A percentile compares a stretch with the other conserved stretches of the same genome.
phyloP scores from a whole-genome alignment of 2,888 invertebrate genomes.

The Aplocera efformata region DNA sequence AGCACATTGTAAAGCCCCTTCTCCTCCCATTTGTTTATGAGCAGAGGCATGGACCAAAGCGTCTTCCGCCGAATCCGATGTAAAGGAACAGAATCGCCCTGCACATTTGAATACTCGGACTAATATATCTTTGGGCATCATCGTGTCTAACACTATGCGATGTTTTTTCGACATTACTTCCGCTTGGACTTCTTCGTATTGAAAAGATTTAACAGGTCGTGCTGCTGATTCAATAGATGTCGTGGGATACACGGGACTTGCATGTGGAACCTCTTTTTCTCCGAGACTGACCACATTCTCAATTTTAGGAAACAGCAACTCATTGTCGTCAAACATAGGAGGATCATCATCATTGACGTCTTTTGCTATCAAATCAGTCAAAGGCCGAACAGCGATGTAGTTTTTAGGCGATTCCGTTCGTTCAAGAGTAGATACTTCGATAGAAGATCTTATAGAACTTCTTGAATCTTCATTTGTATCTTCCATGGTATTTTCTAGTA shows the following conservation, averaged over 20 bases:
- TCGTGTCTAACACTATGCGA: constrained; percentile 62
- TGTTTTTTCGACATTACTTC: constrained; percentile 60
- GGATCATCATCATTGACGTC: constrained; percentile 10
- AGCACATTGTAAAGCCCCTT: constrained; percentile 76
- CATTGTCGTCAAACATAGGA: constrained; percentile 14
- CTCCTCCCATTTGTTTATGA: constrained; percentile 53
- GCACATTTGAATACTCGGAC: constrained; percentile 69
- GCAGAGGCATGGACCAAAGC: constrained; percentile 61
- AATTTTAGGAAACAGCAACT: constrained; percentile 57
- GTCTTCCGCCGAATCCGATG: constrained; percentile 55
- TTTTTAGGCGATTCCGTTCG: constrained; percentile 29
- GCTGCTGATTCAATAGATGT: constrained; percentile 20
- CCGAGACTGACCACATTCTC: constrained; percentile 79
- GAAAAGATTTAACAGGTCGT: constrained; percentile 30
- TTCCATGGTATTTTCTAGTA: constrained; percentile 36
- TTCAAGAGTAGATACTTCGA: constrained; percentile 16
- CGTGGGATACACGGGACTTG: constrained; percentile 35
- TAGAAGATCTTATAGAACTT: constrained; percentile 2
- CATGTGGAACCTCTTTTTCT: constrained; percentile 24
- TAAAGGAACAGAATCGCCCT: constrained; percentile 64
- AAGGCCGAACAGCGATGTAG: constrained; percentile 62
- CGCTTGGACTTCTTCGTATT: constrained; percentile 60
- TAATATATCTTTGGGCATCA: constrained; percentile 70
- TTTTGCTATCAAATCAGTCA: constrained; percentile 57
- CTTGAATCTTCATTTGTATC: constrained; percentile 16